Conservation (phyloP, 2,113 vertebrate genomes). For the Catharus minimus region DNA sequence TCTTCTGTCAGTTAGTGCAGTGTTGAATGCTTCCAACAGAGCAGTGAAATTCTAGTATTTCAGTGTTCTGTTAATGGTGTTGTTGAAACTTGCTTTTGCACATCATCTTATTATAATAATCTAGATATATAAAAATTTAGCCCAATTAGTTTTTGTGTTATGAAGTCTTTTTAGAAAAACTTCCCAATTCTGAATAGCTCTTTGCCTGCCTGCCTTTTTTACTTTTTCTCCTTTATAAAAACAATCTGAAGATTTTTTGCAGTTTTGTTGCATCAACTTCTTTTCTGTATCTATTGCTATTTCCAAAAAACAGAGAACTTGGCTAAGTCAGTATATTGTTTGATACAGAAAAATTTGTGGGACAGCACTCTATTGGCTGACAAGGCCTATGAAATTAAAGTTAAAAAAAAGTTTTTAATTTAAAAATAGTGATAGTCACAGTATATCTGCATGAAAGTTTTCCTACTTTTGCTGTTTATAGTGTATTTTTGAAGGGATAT, state of each 20-base stretch:
- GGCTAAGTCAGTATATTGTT: not conserved
- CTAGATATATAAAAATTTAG: not conserved
- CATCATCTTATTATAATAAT: not conserved
- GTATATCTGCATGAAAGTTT: not conserved
- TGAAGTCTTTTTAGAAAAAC: not conserved
- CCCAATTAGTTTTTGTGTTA: not conserved
- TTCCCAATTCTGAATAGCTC: not conserved
- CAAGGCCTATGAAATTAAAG: not conserved
- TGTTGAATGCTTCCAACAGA: not conserved
- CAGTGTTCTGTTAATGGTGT: not conserved
- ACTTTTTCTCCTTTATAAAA: not conserved
- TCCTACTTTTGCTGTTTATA: not conserved
- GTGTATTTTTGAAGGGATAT: not conserved
- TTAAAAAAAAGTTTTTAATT: not conserved
- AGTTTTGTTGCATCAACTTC: not conserved
- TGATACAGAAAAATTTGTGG: rapidly evolving
- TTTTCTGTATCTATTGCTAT: not conserved
- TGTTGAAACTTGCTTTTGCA: not conserved
- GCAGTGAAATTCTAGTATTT: not conserved
- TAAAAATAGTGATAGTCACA: not conserved
- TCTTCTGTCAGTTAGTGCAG: not conserved
- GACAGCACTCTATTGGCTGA: not conserved
- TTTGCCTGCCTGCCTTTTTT: not conserved
- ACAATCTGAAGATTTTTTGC: not conserved
- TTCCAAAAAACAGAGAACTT: not conserved